Percentiles rank a stretch among this genome's conserved stretches.
Conservation (phyloP, 2,113 vertebrate genomes). For the Bos indicus region DNA sequence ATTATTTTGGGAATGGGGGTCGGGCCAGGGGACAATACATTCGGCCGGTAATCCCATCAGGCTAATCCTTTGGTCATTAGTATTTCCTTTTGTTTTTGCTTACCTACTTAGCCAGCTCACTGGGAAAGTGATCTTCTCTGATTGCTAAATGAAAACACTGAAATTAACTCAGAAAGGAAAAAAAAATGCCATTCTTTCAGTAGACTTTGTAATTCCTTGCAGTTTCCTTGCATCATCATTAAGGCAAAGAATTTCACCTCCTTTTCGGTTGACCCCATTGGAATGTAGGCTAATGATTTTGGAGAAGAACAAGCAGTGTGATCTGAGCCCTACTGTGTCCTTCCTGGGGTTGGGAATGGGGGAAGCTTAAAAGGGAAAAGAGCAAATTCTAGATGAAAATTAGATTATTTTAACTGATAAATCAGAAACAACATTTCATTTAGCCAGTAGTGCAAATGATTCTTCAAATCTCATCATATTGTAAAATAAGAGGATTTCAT, state of each 20-base stretch:
- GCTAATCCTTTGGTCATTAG: not conserved
- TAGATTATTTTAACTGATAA: not conserved
- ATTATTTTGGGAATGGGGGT: not conserved
- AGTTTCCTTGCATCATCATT: not conserved
- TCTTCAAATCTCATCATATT: not conserved
- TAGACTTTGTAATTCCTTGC: not conserved
- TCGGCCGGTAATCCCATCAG: not conserved
- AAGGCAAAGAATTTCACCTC: not conserved
- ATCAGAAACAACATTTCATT: conserved; percentile 2
- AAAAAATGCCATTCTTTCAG: not conserved
- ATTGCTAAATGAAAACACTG: not conserved
- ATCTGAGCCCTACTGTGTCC: not conserved
- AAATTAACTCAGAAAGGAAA: conserved; percentile 13
- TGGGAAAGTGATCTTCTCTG: not conserved
- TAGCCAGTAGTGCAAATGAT: not conserved
- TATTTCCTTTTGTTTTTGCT: conserved; percentile 7
- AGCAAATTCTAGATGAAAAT: conserved; percentile 4
- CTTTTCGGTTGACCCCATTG: not conserved
- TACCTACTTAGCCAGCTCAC: not conserved
- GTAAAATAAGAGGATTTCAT: not conserved
- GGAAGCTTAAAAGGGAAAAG: not conserved
- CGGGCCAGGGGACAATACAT: not conserved
- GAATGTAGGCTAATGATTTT: not conserved
- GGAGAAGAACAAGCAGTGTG: not conserved
- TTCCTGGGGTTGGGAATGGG: not conserved